phyloP scores from a whole-genome alignment of 2,888 invertebrate genomes.

The Lepidocyrtinus sp. region DNA sequence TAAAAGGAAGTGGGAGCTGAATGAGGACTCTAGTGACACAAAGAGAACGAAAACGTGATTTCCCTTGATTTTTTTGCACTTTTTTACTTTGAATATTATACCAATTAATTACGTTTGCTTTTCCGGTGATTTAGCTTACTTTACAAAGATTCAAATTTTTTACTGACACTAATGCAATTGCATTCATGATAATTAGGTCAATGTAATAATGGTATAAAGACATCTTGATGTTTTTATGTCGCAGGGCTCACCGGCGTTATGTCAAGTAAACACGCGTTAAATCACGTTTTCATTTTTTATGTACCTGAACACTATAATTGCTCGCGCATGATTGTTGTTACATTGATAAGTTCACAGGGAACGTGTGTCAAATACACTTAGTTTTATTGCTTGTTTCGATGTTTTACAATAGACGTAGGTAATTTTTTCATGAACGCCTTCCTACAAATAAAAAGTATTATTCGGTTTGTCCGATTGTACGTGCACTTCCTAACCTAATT shows the following conservation, averaged over 20 bases:
- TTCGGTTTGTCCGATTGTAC: not conserved
- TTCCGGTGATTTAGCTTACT: not conserved
- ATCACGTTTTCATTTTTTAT: slow-evolving; percentile 28
- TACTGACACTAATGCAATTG: slow-evolving; percentile 19
- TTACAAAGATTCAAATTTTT: no score
- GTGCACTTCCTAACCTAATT: not conserved
- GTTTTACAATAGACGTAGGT: not conserved
- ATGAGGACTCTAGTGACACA: slow-evolving; percentile 34
- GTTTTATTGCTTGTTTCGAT: not conserved
- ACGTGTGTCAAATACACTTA: not conserved
- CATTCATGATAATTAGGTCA: slow-evolving; percentile 42
- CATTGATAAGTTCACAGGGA: not conserved
- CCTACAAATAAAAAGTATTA: not conserved
- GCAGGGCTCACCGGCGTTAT: no score
- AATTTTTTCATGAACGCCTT: not conserved
- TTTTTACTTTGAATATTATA: not conserved
- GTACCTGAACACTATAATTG: not conserved
- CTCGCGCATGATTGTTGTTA: not conserved
- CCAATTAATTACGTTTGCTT: not conserved
- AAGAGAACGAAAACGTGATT: slow-evolving; percentile 12
- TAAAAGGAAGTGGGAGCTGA: slow-evolving; percentile 28
- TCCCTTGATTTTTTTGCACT: not conserved
- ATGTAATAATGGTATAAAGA: not conserved
- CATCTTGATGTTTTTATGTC: not conserved
- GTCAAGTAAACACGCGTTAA: not conserved